Evolutionary conservation across 2,888 invertebrate species (phyloP), one percentile per base, ranked within the genome.

Genomic region (Vanessa cardui): DNA sequence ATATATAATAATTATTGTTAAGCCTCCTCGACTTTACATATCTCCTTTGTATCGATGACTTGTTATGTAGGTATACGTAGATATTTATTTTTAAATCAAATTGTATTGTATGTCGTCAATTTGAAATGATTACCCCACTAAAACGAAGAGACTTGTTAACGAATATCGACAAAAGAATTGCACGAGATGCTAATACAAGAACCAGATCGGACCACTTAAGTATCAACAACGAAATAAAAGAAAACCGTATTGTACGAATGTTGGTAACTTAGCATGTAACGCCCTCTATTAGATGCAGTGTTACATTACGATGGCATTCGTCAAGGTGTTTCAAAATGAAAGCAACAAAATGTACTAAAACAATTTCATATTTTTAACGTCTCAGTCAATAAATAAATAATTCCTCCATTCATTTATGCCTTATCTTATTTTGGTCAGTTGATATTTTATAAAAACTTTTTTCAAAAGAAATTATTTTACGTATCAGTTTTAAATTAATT

Each of bases 81-180:
- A 5, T 26, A 26, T 26, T 26, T 26, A 26, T 26, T 26, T 26
- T 26, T 26, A 3, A 26, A 26, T 5, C 26, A 26, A 26, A 26
- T 26, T 26, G 26, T 39, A 12, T 39, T 12, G 4, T 2, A 12
- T 39, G 39, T 39, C 39, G 12, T 39, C 39, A 12, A 12, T 12
- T 9, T 39, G 26, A 26, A 58, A 21, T 58, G 49, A 58, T 6
- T 16, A n/a, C 8, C 26, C 33, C 15, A 20, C 16, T 44, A 33
- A 52, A 44, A 45, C 6, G 6, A 15, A 33, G 45, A 59, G 52
- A 39, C 60, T 54, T 60, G 65, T 60, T 59, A 46, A 26, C 46
- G 33, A 39, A 45, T 21, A 45, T 54, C 31, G 31, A 60, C 46
- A 54, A 18, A 52, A 20, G 16, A 20, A 46, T 46, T n/a, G 39